Percentiles rank a stretch among this genome's conserved stretches.
These are phyloP conservation scores for Reticulitermes speratus DNA, from an alignment of 1,140 invertebrate species.

Conservation along the genomic window DNA sequence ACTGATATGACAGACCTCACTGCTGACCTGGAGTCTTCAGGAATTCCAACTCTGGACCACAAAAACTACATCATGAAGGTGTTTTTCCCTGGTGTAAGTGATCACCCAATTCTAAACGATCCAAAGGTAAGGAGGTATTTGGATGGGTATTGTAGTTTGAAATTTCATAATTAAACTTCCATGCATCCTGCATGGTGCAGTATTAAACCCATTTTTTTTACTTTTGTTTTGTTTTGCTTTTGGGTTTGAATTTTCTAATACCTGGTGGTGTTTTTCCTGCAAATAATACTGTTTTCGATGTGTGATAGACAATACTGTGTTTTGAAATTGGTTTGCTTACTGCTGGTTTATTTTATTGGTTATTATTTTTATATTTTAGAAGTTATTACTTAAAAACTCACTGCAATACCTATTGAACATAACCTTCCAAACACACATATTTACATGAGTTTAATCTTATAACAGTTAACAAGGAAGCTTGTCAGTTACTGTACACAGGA, in stretches of 20 bases:
- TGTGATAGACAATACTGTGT: neutral
- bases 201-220: neutral
- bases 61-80: constrained; percentile 98
- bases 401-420: too few relatives aligned
- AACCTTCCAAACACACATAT: too few relatives aligned
- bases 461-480: too few relatives aligned
- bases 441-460: too few relatives aligned
- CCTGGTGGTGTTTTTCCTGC: neutral
- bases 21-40: constrained; percentile 91
- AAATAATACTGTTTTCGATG: neutral
- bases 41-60: constrained; percentile 94
- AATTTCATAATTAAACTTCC: neutral
- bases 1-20: constrained; percentile 99
- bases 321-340: neutral
- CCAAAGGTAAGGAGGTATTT: constrained; percentile 59
- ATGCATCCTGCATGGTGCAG: neutral
- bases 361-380: neutral
- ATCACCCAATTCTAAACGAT: constrained; percentile 88
- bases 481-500: too few relatives aligned
- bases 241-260: neutral
- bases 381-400: neutral
- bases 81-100: constrained; percentile 92
- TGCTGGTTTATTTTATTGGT: neutral
- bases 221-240: neutral
- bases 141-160: neutral